A percentile compares a stretch with the other conserved stretches of the same genome.
These are phyloP conservation scores for Pollicipes pollicipes DNA, from an alignment of 1,140 invertebrate species.

Conservation along the genomic window DNA sequence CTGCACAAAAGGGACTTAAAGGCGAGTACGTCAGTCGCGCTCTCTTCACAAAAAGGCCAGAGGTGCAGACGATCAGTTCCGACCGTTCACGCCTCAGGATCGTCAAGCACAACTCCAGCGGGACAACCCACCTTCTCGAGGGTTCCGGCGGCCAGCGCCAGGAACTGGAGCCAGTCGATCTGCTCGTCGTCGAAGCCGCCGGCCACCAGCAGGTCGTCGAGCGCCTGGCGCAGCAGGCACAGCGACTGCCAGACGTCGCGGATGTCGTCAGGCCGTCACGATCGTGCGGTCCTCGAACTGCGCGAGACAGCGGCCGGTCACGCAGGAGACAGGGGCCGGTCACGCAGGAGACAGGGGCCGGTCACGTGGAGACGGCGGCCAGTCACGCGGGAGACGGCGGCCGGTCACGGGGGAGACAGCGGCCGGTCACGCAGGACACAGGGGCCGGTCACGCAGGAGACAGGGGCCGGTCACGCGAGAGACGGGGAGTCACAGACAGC, in stretches of 20 bases:
- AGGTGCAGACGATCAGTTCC: no score
- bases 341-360: constrained; percentile 1
- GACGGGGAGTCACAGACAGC: no score
- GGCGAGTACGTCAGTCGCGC: no score
- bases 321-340: background rate
- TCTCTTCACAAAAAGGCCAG: no score
- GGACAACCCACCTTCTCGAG: constrained; percentile 31
- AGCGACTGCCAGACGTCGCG: background rate
- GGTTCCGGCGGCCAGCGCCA: constrained; percentile 43
- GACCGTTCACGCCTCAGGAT: no score
- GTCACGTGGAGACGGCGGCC: no score
- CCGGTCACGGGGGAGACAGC: no score
- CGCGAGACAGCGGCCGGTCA: background rate
- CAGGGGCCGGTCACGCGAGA: no score
- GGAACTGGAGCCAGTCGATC: constrained; percentile 43
- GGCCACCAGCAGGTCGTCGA: constrained; percentile 41
- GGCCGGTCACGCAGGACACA: no score
- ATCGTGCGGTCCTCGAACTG: background rate
- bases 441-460: constrained; percentile 5
- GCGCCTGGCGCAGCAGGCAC: constrained; percentile 22
- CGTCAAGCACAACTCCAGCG: constrained; percentile 12
- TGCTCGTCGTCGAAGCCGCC: constrained; percentile 35
- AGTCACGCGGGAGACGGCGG: no score
- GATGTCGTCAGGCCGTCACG: background rate
- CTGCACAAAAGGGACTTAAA: no score